Percentiles rank a stretch among this genome's conserved stretches.
Conservation (phyloP, 2,888 invertebrate species). For the Vanessa cardui region DNA sequence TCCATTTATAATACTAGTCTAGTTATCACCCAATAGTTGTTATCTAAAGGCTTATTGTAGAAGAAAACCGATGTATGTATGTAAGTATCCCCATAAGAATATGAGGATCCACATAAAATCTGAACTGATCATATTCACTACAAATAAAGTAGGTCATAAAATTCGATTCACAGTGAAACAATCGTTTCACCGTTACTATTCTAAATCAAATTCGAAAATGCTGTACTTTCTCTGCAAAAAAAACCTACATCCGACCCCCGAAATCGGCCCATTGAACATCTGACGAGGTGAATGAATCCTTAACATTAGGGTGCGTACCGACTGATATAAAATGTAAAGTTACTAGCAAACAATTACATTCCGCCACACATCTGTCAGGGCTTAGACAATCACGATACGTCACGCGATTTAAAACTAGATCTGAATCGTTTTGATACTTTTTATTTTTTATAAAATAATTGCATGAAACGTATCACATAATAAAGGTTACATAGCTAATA, state of each 20-base stretch:
- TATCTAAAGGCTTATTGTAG: too few relatives aligned
- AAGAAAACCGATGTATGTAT: too few relatives aligned
- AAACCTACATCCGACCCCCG: slow-evolving; percentile 65
- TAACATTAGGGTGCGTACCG: slow-evolving; percentile 60
- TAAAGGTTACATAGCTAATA: background rate
- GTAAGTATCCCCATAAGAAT: too few relatives aligned
- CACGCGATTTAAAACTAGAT: slow-evolving; percentile 68
- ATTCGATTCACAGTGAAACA: slow-evolving; percentile 14
- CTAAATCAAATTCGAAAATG: slow-evolving; percentile 66
- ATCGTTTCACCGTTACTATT: slow-evolving; percentile 50
- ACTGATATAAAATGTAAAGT: slow-evolving; percentile 78
- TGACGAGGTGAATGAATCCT: slow-evolving; percentile 81
- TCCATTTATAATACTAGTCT: too few relatives aligned
- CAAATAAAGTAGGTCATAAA: background rate
- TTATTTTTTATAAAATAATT: background rate
- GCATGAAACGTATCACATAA: background rate
- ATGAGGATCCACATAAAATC: background rate
- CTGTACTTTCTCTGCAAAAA: slow-evolving; percentile 64
- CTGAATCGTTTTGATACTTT: slow-evolving; percentile 56
- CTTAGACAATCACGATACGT: slow-evolving; percentile 82
- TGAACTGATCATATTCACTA: background rate
- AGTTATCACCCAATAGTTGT: too few relatives aligned
- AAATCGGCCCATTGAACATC: slow-evolving; percentile 75
- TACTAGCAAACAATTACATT: slow-evolving; percentile 78
- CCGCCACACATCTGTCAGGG: slow-evolving; percentile 82